These are phyloP conservation scores for Machimus rusticus DNA, from an alignment of 2,888 invertebrate genomes.

Conservation along the genomic window DNA sequence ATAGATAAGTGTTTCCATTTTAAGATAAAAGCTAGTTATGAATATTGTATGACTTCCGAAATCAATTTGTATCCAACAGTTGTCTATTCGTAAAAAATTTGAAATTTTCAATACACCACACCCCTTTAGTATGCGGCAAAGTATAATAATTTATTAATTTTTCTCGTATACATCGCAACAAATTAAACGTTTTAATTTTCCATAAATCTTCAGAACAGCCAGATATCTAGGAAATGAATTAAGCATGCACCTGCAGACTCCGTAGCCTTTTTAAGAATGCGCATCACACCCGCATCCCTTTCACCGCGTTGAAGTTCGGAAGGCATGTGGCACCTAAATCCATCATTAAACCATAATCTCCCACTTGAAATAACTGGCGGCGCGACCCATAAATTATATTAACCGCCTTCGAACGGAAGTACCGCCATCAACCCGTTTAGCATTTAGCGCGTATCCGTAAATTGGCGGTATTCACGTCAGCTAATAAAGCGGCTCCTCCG, in stretches of 20 bases:
- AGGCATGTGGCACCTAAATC: neutral
- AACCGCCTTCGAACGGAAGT: neutral
- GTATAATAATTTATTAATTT: neutral
- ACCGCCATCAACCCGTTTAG: slow-evolving; percentile 33
- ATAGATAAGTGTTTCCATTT: too few species aligned
- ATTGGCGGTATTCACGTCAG: slow-evolving; percentile 19
- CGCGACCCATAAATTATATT: slow-evolving; percentile 6
- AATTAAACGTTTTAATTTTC: neutral
- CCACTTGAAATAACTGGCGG: neutral
- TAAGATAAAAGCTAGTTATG: too few species aligned
- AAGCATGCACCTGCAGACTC: neutral
- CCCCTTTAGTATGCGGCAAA: neutral
- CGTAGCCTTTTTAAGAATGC: neutral
- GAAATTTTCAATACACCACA: neutral
- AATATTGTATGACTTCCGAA: too few species aligned
- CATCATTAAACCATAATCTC: neutral
- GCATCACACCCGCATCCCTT: neutral
- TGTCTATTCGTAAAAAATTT: neutral
- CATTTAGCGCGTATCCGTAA: slow-evolving; percentile 28
- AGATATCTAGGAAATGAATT: neutral
- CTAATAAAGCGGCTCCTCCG: slow-evolving; percentile 9
- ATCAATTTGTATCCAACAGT: neutral
- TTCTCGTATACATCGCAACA: neutral
- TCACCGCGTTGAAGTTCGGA: neutral
- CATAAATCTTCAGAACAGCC: neutral